Conservation (phyloP, 1,140 invertebrate genomes). For the Druon quercuslanigerum region DNA sequence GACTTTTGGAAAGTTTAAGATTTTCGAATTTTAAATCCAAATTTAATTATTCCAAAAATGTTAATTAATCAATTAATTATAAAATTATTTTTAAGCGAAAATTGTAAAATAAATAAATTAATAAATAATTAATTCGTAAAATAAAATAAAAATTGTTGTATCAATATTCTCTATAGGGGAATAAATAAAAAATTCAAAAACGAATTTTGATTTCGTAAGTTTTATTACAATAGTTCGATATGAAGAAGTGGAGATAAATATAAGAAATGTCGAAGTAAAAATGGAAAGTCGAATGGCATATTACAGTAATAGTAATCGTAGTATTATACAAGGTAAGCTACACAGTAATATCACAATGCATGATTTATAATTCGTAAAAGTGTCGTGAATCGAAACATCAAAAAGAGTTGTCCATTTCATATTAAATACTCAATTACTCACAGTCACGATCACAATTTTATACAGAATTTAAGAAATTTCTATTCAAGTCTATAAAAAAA, state of each 20-base stretch:
- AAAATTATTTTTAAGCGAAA: no score
- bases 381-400: slow-evolving; percentile 50
- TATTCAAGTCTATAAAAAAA: slow-evolving; percentile 1
- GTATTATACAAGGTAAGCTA: slow-evolving; percentile 73
- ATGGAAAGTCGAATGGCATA: slow-evolving; percentile 70
- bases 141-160: no score
- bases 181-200: slow-evolving; percentile 11
- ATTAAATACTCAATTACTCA: neutral
- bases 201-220: slow-evolving; percentile 62
- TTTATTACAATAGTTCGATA: slow-evolving; percentile 75
- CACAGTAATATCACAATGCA: slow-evolving; percentile 76
- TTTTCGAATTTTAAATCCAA: no score
- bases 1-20: no score
- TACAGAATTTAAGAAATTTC: slow-evolving; percentile 6
- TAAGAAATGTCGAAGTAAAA: slow-evolving; percentile 75
- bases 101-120: no score
- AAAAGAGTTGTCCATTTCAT: slow-evolving; percentile 12
- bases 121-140: no score
- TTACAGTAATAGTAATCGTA: slow-evolving; percentile 60
- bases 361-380: slow-evolving; percentile 74
- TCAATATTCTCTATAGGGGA: neutral
- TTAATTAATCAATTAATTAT: no score
- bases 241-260: slow-evolving; percentile 76
- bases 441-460: slow-evolving; percentile 10
- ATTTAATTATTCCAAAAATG: no score